Evolutionary conservation across 2,888 invertebrate species (phyloP).

Genomic region (Mimas tiliae): DNA sequence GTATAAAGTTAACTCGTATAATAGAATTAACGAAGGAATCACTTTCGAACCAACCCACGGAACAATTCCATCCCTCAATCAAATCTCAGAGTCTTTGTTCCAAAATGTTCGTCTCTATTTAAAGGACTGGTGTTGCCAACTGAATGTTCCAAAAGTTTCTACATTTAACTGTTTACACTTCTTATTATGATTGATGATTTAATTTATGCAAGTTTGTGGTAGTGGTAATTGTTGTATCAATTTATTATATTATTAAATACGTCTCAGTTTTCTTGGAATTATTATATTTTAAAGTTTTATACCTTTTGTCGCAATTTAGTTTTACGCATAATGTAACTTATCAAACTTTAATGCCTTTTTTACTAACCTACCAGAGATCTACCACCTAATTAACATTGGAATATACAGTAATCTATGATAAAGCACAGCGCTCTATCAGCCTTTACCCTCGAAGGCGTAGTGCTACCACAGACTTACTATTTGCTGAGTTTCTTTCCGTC

Average conservation of each 20-base stretch:
- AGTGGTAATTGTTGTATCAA: neutral
- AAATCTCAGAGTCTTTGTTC: slow-evolving; percentile 14
- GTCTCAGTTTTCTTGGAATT: too few relatives aligned
- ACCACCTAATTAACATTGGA: too few relatives aligned
- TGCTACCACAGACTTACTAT: too few relatives aligned
- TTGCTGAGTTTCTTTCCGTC: too few relatives aligned
- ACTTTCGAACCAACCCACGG: slow-evolving; percentile 16
- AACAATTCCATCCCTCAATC: slow-evolving; percentile 24
- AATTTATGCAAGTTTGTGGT: neutral
- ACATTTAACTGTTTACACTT: neutral
- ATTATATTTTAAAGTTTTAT: too few relatives aligned
- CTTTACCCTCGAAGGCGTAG: too few relatives aligned
- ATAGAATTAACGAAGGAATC: slow-evolving; percentile 15
- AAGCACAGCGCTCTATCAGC: too few relatives aligned
- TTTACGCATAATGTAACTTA: too few relatives aligned
- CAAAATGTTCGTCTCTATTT: slow-evolving; percentile 15
- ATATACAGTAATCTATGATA: too few relatives aligned
- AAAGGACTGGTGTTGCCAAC: slow-evolving; percentile 7
- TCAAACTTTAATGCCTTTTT: too few relatives aligned
- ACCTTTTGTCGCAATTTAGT: too few relatives aligned
- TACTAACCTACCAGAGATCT: too few relatives aligned
- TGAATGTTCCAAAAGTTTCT: neutral
- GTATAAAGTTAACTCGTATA: slow-evolving; percentile 14
- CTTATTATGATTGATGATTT: neutral
- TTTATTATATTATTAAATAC: neutral